A percentile compares a stretch with the other conserved stretches of the same genome.
Evolutionary conservation across 2,888 invertebrate genomes (phyloP).

Genomic region (Blomia tropicalis): DNA sequence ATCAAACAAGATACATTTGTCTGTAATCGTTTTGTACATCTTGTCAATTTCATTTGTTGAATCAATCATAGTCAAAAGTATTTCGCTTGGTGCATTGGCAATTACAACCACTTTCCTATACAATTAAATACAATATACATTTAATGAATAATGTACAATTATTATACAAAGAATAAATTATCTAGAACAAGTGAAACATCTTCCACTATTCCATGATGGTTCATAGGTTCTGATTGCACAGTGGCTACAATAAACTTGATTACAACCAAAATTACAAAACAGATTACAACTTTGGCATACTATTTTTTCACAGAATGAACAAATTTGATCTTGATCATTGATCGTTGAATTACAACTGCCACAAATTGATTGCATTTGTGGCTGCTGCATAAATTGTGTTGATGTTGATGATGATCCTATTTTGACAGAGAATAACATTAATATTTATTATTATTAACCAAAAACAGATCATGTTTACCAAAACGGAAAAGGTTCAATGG

Average conservation of each 20-base stretch:
- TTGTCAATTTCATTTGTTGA: conserved; percentile 10
- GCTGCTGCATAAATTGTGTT: too few species aligned
- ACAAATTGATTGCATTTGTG: not conserved
- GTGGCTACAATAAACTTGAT: not conserved
- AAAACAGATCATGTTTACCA: too few species aligned
- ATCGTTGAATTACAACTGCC: not conserved
- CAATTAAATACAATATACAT: conserved; percentile 7
- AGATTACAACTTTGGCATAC: not conserved
- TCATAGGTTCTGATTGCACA: conserved; percentile 8
- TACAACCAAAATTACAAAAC: not conserved
- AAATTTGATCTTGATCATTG: not conserved
- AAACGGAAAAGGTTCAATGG: not conserved
- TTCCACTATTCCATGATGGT: not conserved
- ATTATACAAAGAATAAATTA: not conserved
- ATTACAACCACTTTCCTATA: conserved; percentile 7
- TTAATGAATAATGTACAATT: not conserved
- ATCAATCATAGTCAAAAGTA: conserved; percentile 12
- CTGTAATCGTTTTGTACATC: conserved; percentile 19
- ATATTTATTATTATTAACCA: too few species aligned
- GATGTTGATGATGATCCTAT: not conserved
- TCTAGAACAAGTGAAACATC: not conserved
- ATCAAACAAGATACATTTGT: conserved; percentile 12
- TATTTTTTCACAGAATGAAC: not conserved
- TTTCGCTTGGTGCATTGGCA: conserved; percentile 6
- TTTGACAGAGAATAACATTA: too few species aligned